phyloP scores from a whole-genome alignment of 2,797 vertebrate species.

The Thamnophis elegans region DNA sequence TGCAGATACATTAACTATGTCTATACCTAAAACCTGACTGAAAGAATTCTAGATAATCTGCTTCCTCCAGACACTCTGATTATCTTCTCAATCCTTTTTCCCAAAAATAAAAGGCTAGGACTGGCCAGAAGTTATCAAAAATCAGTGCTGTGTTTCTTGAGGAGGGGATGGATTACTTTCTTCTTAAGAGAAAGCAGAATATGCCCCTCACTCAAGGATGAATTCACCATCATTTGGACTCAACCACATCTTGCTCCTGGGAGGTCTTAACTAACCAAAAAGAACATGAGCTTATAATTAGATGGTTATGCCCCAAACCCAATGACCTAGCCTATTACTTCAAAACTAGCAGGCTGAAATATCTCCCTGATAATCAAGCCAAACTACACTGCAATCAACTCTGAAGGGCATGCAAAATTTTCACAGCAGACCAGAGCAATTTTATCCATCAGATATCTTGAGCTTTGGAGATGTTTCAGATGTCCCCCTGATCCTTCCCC shows the following conservation, averaged over 20 bases:
- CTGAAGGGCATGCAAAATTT: not conserved
- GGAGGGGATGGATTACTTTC: not conserved
- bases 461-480: not conserved
- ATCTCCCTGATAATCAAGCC: not conserved
- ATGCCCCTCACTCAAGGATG: not conserved
- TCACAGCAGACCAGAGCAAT: not conserved
- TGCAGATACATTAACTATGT: not conserved
- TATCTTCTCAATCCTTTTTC: not conserved
- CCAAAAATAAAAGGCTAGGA: not conserved
- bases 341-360: not conserved
- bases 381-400: not conserved
- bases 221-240: not conserved
- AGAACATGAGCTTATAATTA: not conserved
- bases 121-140: not conserved
- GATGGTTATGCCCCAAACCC: not conserved
- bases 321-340: not conserved
- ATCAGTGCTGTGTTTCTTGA: not conserved
- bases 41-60: not conserved
- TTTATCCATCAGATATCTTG: not conserved
- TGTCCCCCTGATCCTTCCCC: not conserved
- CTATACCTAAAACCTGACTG: not conserved
- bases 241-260: not conserved
- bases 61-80: not conserved
- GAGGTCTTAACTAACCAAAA: not conserved
- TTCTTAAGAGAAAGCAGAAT: not conserved